Evolutionary conservation across 2,888 invertebrate species (phyloP).

Genomic region (Scaptodrosophila latifasciaeformis): DNA sequence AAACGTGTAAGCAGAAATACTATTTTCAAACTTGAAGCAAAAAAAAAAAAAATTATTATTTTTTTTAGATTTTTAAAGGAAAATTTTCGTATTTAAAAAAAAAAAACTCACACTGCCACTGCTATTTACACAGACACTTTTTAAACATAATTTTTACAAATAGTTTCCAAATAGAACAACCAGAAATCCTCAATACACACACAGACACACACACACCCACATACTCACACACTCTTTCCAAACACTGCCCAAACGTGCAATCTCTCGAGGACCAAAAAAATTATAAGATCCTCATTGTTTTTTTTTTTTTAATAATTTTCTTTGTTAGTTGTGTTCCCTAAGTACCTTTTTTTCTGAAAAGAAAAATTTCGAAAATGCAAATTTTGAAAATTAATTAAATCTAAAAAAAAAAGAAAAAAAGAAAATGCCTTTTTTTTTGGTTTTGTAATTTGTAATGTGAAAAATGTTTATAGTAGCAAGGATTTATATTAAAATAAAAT

Average conservation of each 20-base stretch:
- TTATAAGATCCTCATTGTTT: slow-evolving; percentile 27
- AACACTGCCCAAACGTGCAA: slow-evolving; percentile 69
- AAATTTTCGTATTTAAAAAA: background rate
- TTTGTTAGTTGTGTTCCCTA: slow-evolving; percentile 53
- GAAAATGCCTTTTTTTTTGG: slow-evolving; percentile 1
- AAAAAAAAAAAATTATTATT: slow-evolving; percentile 4
- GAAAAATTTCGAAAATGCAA: no score
- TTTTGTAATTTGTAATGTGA: background rate
- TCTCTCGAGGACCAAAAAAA: slow-evolving; percentile 46
- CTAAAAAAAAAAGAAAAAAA: slow-evolving; percentile 7
- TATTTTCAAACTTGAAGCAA: no score
- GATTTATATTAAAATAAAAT: slow-evolving; percentile 4
- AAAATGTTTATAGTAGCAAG: no score
- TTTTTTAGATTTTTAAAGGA: no score
- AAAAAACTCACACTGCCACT: slow-evolving; percentile 1
- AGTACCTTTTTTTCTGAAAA: slow-evolving; percentile 64
- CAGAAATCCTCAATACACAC: slow-evolving; percentile 42
- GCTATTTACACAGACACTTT: background rate
- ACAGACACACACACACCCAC: no score
- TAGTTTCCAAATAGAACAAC: slow-evolving; percentile 17
- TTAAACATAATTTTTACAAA: slow-evolving; percentile 2
- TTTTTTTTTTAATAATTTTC: background rate
- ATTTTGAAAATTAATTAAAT: no score
- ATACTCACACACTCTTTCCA: slow-evolving; percentile 33
- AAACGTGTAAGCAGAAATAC: no score